Base-by-base conservation (phyloP, 2,113 vertebrate genomes). In the Calyptommatus sinebrachiatus region DNA sequence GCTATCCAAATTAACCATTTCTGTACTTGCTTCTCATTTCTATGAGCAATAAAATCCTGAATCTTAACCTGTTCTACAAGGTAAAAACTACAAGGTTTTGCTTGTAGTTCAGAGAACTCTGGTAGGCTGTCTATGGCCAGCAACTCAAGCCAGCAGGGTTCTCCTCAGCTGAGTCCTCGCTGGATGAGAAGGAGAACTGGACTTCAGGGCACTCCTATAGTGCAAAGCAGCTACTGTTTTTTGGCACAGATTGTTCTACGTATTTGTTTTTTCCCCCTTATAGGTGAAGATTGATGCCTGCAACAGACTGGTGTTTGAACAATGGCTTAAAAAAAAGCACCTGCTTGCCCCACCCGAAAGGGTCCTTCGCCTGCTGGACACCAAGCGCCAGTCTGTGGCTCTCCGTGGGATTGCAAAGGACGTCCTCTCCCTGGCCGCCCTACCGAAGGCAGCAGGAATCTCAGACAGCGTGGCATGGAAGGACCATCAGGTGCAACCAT, bases 241-340 rank as follows among this genome's bases (percentile, higher is more conserved):
- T 2, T 41, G 35, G 61, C 69, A 48, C 35, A 29, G 57, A 31
- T 7, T 20, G 22, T 4, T 60, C 57, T 8, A 9, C 8, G 61
- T 16, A 20, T 12, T 68, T 6, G n/a, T 21, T 28, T 22, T 21
- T 21, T 24, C 26, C 79, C 71, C 5, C 1, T 79, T 90, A 18
- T 86, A 94, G 93, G 81, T 76, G 72, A 46, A 90, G 76, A 67
- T 77, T 2, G 74, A 83, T 11, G 8, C 73, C 31, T 53, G 76
- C 29, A 88, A 68, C 50, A 28, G 77, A 3, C 7, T 45, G 5
- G 46, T 81, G 2, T 90, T 86, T n/a, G 72, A 48, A 7, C 68
- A 76, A 7, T 94, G 93, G 93, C 83, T 91, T 80, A 12, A 20
- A 41, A 75, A 22, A 12, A 31, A 76, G 60, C 9, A 8, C 2